A percentile compares a stretch with the other conserved stretches of the same genome.
Evolutionary conservation across 2,888 invertebrate genomes (phyloP).

Genomic region (Phalera bucephala): DNA sequence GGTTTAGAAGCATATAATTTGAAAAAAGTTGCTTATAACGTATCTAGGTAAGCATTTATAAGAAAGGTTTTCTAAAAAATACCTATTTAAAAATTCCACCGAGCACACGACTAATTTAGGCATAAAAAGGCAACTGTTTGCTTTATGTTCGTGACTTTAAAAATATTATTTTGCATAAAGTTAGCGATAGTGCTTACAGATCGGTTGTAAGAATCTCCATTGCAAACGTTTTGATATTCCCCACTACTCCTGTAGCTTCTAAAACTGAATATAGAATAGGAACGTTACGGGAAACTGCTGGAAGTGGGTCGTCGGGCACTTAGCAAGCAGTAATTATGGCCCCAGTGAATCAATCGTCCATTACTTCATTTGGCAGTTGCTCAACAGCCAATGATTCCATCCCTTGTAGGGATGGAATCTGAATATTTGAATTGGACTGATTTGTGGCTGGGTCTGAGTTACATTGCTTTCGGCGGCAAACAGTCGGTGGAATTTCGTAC

Average conservation of each 20-base stretch:
- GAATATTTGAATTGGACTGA: conserved; percentile 7
- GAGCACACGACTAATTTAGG: too few species aligned
- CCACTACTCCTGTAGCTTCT: conserved; percentile 3
- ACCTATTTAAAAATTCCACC: too few species aligned
- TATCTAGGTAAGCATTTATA: too few species aligned
- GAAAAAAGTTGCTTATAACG: too few species aligned
- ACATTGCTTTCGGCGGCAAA: background rate
- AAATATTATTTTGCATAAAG: too few species aligned
- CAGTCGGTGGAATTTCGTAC: too few species aligned
- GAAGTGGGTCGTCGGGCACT: conserved; percentile 18
- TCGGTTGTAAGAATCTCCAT: too few species aligned
- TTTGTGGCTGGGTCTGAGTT: conserved; percentile 12
- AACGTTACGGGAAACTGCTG: conserved; percentile 15
- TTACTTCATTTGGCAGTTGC: conserved; percentile 24
- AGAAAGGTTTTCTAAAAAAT: too few species aligned
- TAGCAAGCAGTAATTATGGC: conserved; percentile 22
- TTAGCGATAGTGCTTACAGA: too few species aligned
- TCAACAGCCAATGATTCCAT: conserved; percentile 16
- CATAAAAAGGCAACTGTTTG: too few species aligned
- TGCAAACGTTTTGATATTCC: background rate
- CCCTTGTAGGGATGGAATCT: conserved; percentile 8
- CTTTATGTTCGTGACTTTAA: too few species aligned
- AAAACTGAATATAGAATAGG: conserved; percentile 7
- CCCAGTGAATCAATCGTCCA: conserved; percentile 12
- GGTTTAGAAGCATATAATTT: too few species aligned